Conservation (phyloP, 2,888 invertebrate genomes). For the Campoletis raptor region DNA sequence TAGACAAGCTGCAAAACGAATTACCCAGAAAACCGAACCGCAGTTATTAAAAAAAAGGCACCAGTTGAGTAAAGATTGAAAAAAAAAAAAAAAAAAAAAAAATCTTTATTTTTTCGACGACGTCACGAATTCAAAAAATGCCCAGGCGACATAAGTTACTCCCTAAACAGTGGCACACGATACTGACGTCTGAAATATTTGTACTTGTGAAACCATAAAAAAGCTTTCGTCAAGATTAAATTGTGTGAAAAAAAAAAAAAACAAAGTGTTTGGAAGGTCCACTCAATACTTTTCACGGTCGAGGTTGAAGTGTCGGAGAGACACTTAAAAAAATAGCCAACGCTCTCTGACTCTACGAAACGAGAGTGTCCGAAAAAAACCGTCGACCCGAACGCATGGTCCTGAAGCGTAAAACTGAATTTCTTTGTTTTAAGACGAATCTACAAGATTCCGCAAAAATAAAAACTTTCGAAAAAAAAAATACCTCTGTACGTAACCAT, state of each 20-base stretch:
- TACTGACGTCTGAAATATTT: neutral
- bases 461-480: neutral
- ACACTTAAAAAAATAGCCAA: constrained; percentile 3
- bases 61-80: too few relatives aligned
- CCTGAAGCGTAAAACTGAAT: constrained; percentile 36
- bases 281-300: constrained; percentile 46
- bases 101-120: neutral
- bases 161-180: too few relatives aligned
- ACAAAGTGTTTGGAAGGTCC: neutral
- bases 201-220: neutral
- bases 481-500: too few relatives aligned
- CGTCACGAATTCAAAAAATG: neutral
- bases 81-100: too few relatives aligned
- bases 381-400: constrained; percentile 46
- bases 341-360: constrained; percentile 28
- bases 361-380: constrained; percentile 46
- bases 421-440: constrained; percentile 37
- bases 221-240: neutral
- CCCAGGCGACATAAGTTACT: too few relatives aligned
- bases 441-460: neutral
- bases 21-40: too few relatives aligned
- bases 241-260: neutral
- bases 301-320: constrained; percentile 46
- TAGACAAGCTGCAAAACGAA: too few relatives aligned
- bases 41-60: too few relatives aligned